phyloP scores from a whole-genome alignment of 2,888 invertebrate genomes.

The Chalcis sispes region DNA sequence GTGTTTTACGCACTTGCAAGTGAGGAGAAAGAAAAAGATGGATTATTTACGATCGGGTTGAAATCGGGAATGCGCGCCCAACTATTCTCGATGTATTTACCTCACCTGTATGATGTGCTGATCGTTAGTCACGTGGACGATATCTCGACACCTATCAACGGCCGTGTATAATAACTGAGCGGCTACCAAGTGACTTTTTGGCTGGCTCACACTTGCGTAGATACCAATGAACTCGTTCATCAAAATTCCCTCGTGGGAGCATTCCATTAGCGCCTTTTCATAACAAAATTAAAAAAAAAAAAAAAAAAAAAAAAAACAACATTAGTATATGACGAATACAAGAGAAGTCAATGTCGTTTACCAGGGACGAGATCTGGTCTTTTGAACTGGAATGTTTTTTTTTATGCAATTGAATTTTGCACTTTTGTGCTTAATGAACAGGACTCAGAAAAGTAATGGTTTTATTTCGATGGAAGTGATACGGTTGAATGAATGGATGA shows the following conservation, averaged over 20 bases:
- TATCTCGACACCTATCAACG: constrained; percentile 90
- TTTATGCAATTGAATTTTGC: too few relatives aligned
- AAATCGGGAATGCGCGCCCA: not conserved
- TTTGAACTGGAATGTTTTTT: too few relatives aligned
- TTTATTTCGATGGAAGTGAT: too few relatives aligned
- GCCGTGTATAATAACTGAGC: constrained; percentile 89
- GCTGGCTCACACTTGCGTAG: constrained; percentile 86
- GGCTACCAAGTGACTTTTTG: constrained; percentile 87
- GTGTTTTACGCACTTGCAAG: not conserved
- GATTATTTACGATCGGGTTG: constrained; percentile 26
- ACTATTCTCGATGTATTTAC: too few relatives aligned
- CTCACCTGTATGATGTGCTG: constrained; percentile 87
- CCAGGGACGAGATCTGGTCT: too few relatives aligned
- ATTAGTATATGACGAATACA: too few relatives aligned
- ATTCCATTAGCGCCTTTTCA: constrained; percentile 78
- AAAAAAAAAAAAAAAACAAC: too few relatives aligned
- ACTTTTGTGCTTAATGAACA: too few relatives aligned
- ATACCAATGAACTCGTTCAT: constrained; percentile 86
- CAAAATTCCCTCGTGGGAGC: constrained; percentile 77
- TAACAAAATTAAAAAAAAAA: not conserved
- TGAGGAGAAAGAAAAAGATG: too few relatives aligned
- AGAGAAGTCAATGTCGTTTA: too few relatives aligned
- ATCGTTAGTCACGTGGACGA: constrained; percentile 92
- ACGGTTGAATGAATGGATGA: too few relatives aligned
- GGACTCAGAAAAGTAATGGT: too few relatives aligned